Conservation (phyloP, 2,113 vertebrate genomes). For the Bos indicus region DNA sequence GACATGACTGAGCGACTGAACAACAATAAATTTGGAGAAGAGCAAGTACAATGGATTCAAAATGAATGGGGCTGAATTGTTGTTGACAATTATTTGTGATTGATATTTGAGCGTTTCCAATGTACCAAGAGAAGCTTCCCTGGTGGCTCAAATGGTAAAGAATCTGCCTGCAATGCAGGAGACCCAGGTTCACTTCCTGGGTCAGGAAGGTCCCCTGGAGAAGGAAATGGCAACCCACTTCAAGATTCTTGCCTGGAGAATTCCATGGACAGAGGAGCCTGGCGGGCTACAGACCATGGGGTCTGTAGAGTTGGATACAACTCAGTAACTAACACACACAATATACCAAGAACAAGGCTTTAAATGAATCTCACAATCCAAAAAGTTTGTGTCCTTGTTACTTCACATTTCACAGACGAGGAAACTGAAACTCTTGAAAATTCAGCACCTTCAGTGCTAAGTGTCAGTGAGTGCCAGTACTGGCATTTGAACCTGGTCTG, state of each 20-base stretch:
- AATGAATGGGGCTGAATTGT: background rate
- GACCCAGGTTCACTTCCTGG: background rate
- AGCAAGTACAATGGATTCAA: background rate
- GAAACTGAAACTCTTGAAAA: background rate
- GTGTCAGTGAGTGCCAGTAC: background rate
- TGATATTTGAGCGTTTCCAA: background rate
- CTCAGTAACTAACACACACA: background rate
- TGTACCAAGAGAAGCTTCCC: background rate
- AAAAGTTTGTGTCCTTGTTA: background rate
- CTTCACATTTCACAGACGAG: background rate
- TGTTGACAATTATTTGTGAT: background rate
- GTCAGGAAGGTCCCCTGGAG: background rate
- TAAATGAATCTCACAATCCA: background rate
- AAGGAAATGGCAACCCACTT: background rate
- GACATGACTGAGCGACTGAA: background rate
- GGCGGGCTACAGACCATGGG: background rate
- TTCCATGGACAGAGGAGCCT: background rate
- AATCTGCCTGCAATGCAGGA: background rate
- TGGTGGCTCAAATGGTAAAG: background rate
- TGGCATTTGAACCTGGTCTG: background rate
- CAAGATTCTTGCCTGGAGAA: background rate
- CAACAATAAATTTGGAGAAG: background rate
- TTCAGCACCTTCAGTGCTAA: background rate
- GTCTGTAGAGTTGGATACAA: background rate
- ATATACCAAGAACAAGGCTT: background rate